Percentiles rank a stretch among this genome's conserved stretches.
Evolutionary conservation across 2,113 vertebrate species (phyloP).

Genomic region (Labeo catla): DNA sequence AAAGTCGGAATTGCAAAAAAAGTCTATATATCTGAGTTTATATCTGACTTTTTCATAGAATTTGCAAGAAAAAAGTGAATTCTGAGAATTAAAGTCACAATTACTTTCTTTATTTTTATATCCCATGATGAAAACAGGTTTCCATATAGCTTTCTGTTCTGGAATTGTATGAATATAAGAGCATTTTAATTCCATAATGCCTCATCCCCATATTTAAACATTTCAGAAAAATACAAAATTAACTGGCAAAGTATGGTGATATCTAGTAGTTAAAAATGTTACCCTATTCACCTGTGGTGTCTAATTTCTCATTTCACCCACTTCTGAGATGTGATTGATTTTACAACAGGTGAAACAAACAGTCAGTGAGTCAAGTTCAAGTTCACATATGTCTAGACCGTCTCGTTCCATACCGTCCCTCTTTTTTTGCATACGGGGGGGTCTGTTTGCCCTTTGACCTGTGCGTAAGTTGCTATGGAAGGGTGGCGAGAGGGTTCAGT

Average conservation of each 20-base stretch:
- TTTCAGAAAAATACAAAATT: not conserved
- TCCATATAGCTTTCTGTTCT: not conserved
- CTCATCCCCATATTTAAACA: not conserved
- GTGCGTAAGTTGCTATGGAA: conserved; percentile 77
- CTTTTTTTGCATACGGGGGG: conserved; percentile 45
- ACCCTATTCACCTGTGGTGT: not conserved
- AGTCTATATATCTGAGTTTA: no score
- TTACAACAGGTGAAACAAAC: not conserved
- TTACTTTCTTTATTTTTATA: not conserved
- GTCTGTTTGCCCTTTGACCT: conserved; percentile 76
- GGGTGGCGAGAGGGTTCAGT: conserved; percentile 70
- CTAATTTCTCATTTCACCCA: not conserved
- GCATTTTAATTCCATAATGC: not conserved
- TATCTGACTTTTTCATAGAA: not conserved
- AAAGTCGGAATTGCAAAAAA: no score
- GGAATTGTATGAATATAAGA: not conserved
- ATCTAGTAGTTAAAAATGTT: not conserved
- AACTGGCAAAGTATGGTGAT: not conserved
- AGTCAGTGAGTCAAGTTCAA: conserved; percentile 57
- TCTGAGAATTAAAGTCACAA: not conserved
- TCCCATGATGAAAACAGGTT: not conserved
- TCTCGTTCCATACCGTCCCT: conserved; percentile 42
- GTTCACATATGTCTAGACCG: conserved; percentile 56
- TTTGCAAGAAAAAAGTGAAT: not conserved
- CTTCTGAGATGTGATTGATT: not conserved